Evolutionary conservation across 2,797 vertebrate genomes (phyloP).

Genomic region (Poeciliopsis presidionis): DNA sequence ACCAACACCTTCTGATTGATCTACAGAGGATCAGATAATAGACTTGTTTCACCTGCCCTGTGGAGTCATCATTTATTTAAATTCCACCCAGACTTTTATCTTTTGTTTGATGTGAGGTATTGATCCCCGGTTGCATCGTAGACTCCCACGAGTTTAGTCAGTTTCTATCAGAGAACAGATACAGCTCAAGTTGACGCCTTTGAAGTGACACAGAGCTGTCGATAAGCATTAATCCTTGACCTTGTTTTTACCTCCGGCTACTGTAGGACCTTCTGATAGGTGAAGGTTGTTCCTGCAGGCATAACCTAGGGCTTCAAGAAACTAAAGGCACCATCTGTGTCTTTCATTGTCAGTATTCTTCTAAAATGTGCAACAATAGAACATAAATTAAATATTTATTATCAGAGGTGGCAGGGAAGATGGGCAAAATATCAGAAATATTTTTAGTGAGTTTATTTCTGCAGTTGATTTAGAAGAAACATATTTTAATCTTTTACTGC

Average conservation of each 20-base stretch:
- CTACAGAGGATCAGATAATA: background rate
- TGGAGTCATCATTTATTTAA: conserved; percentile 19
- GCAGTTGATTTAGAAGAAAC: background rate
- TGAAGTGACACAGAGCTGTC: conserved; percentile 3
- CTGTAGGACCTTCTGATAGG: conserved; percentile 18
- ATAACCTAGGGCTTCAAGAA: conserved; percentile 5
- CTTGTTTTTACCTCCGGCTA: conserved; percentile 14
- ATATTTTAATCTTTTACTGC: background rate
- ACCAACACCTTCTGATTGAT: conserved; percentile 6
- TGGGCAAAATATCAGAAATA: background rate
- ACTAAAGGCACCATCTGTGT: background rate
- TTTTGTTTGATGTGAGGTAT: conserved; percentile 18
- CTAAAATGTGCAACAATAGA: conserved; percentile 8
- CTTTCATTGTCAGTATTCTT: conserved; percentile 17
- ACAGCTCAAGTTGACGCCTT: conserved; percentile 1
- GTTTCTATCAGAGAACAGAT: conserved; percentile 5
- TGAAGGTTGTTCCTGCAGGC: conserved; percentile 22
- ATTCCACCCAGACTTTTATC: conserved; percentile 15
- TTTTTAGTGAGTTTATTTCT: background rate
- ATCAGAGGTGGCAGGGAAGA: conserved; percentile 5
- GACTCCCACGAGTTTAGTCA: conserved; percentile 1
- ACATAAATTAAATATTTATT: conserved; percentile 12
- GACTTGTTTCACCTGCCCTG: conserved; percentile 14
- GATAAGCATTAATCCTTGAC: conserved; percentile 1
- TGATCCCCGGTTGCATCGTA: conserved; percentile 10